Evolutionary conservation across 2,888 invertebrate species (phyloP).

Genomic region (Deroplatys truncata): DNA sequence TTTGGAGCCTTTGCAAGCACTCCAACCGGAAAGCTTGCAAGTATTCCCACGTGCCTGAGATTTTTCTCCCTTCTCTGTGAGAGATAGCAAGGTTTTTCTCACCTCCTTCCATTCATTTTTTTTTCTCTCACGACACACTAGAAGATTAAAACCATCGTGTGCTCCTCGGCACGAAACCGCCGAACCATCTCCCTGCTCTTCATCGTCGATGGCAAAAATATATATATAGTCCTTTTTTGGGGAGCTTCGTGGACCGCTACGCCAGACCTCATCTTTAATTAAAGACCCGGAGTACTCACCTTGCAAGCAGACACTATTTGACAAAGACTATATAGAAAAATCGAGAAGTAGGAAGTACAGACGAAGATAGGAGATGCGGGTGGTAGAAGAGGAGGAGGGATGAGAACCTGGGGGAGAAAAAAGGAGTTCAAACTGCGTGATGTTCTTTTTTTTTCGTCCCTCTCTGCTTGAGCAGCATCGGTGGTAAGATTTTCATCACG

Average conservation of each 20-base stretch:
- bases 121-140: neutral
- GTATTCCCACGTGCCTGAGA: neutral
- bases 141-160: neutral
- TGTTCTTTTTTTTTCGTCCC: neutral
- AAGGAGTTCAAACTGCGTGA: neutral
- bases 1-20: neutral
- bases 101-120: neutral
- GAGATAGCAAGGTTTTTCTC: neutral
- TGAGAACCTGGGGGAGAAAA: neutral
- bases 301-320: neutral
- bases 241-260: neutral
- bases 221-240: neutral
- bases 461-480: neutral
- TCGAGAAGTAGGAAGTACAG: neutral
- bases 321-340: neutral
- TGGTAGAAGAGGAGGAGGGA: neutral
- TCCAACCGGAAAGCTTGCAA: neutral
- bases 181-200: neutral
- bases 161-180: neutral
- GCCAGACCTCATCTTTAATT: neutral
- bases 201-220: neutral
- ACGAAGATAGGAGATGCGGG: neutral
- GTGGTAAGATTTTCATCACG: conserved; percentile 11
- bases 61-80: neutral
- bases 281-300: neutral